Evolutionary conservation across 2,888 invertebrate species (phyloP).

Genomic region (Ommatoiulus sabulosus): DNA sequence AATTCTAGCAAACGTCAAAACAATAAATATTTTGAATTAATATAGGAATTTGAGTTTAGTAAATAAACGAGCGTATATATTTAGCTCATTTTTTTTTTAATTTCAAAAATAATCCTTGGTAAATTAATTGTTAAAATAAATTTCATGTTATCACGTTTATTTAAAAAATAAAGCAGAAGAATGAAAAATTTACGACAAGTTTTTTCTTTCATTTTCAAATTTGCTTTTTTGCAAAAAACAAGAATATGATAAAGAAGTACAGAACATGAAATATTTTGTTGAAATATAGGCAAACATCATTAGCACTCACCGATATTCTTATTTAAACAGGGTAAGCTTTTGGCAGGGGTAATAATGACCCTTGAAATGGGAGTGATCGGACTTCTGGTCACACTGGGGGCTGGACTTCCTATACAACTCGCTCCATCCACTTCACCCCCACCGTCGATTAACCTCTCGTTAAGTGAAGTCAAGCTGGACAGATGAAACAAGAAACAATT

Average conservation of each 20-base stretch:
- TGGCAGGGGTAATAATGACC: conserved; percentile 44
- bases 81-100: too few species aligned
- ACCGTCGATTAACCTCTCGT: conserved; percentile 56
- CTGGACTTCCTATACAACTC: conserved; percentile 64
- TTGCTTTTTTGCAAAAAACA: too few species aligned
- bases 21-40: background rate
- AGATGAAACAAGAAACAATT: conserved; percentile 1
- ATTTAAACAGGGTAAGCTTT: conserved; percentile 55
- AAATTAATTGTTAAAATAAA: too few species aligned
- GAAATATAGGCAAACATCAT: background rate
- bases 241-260: too few species aligned
- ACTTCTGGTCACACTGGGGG: conserved; percentile 60
- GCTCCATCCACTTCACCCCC: conserved; percentile 64
- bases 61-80: too few species aligned
- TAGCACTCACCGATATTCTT: conserved; percentile 33
- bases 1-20: background rate
- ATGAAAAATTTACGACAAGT: too few species aligned
- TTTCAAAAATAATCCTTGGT: too few species aligned
- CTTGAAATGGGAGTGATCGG: background rate
- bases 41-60: too few species aligned
- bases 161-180: too few species aligned
- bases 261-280: too few species aligned
- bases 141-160: too few species aligned
- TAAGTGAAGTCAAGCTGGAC: conserved; percentile 50
- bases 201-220: too few species aligned